Evolutionary conservation across 1,140 invertebrate species (phyloP), one percentile per base, ranked within the genome.

Genomic region (Polypedilum vanderplanki): DNA sequence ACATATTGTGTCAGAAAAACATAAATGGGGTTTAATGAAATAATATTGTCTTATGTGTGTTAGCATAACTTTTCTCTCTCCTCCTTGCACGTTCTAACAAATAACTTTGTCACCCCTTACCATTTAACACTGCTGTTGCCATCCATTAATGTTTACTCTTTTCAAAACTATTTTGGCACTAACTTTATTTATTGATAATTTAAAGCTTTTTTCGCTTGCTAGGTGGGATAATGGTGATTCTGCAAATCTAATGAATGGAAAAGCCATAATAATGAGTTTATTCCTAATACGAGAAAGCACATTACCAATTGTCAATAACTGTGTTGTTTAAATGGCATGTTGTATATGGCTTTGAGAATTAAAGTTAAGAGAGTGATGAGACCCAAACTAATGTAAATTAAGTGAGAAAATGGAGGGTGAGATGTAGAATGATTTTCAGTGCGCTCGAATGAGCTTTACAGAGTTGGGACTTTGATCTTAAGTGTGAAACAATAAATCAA

Each of bases 11-110:
- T 9, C 65, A 18, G 5, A 70, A 70, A 22, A 70, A 70, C 65
- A 70, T 70, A 70, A 70, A 70, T 20, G 20, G 17, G 65, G 65
- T 70, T 70, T 70, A 20, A 70, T 70, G 65, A 17, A 70, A 70
- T 70, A 70, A 70, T 70, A 70, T n/a, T 70, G 65, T 70, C 65
- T 7, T 57, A n/a, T 57, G 15, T 57, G 15, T 57, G 46, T 57
- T 4, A 57, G n/a, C 15, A 57, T 12, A 57, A 57, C 46, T 12
- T 57, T 57, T 57, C n/a, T 15, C 46, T n/a, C n/a, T 57, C n/a
- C n/a, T 57, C 46, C 46, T n/a, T n/a, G 46, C 24, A 33, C 24
- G 24, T 3, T 33, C 24, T 33, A 33, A 33, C 46, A 57, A 57
- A 57, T 57, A 57, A 57, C 46, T 57, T 57, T 57, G 46, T 57